Evolutionary conservation across 2,797 vertebrate genomes (phyloP), one percentile per base, ranked within the genome.

Genomic region (Chaetophractus vellerosus): DNA sequence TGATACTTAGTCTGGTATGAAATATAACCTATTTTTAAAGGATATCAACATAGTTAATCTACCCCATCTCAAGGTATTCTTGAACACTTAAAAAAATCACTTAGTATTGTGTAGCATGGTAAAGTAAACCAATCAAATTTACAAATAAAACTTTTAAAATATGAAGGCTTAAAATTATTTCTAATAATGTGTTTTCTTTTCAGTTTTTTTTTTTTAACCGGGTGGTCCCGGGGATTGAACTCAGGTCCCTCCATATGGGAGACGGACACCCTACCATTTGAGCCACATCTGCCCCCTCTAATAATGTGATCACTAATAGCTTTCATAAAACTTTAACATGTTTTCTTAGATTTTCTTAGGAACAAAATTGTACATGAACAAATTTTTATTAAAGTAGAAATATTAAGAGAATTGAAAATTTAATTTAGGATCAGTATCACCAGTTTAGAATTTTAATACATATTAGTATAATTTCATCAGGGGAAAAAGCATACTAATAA

Each of bases 131-230:
- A 84, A 92, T 28, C 19, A 36, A 76, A 72, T 79, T 71, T 88
- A 84, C 24, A 93, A 83, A 80, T 96, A 61, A 90, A 94, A 57
- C 9, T 36, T 88, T 71, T 41, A 76, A 94, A 81, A 75, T 68
- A 78, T 28, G 16, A 55, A 86, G 9, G 5, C 24, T 84, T 63
- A 88, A 24, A 48, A 76, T 61, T 76, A 81, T 95, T 89, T 76
- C 33, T 88, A 59, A 41, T 6, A 33, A 74, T 16, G n/a, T n/a
- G n/a, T n/a, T n/a, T n/a, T n/a, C n/a, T n/a, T n/a, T n/a, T n/a
- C n/a, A n/a, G n/a, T n/a, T n/a, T n/a, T n/a, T n/a, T n/a, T n/a
- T n/a, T n/a, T n/a, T n/a, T n/a, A n/a, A n/a, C n/a, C n/a, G n/a
- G n/a, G n/a, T n/a, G n/a, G n/a, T n/a, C n/a, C n/a, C n/a, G n/a